Evolutionary conservation across 2,113 vertebrate species (phyloP).

Genomic region (Eulemur rufifrons): DNA sequence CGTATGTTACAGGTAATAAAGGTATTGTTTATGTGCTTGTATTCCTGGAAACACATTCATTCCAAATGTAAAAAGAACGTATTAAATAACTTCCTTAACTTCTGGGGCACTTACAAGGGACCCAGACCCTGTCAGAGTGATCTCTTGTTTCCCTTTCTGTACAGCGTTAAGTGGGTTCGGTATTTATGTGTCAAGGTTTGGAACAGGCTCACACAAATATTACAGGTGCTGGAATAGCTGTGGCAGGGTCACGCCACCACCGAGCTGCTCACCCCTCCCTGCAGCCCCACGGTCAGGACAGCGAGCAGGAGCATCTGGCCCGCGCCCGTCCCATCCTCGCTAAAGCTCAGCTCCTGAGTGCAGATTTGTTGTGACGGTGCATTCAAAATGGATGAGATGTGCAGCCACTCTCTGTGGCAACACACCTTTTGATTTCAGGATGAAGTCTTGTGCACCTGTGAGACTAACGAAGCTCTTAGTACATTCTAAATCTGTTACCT

Average conservation of each 20-base stretch:
- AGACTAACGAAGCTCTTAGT: not conserved
- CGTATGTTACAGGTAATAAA: not conserved
- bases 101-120: not conserved
- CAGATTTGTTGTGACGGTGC: fast-evolving
- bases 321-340: not conserved
- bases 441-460: not conserved
- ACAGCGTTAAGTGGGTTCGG: not conserved
- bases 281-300: not conserved
- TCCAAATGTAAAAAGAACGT: not conserved
- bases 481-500: fast-evolving
- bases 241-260: not conserved
- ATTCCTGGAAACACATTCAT: not conserved
- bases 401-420: fast-evolving
- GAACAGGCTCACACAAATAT: not conserved
- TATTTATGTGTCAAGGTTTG: not conserved
- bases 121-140: not conserved
- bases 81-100: not conserved
- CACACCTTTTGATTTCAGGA: not conserved
- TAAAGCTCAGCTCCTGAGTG: too few species aligned
- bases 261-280: not conserved
- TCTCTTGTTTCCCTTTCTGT: not conserved
- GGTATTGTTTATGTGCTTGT: not conserved
- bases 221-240: not conserved
- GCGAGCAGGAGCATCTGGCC: too few species aligned
- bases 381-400: fast-evolving